phyloP scores from a whole-genome alignment of 2,888 invertebrate species.

The Caenorhabditis macrosperma region DNA sequence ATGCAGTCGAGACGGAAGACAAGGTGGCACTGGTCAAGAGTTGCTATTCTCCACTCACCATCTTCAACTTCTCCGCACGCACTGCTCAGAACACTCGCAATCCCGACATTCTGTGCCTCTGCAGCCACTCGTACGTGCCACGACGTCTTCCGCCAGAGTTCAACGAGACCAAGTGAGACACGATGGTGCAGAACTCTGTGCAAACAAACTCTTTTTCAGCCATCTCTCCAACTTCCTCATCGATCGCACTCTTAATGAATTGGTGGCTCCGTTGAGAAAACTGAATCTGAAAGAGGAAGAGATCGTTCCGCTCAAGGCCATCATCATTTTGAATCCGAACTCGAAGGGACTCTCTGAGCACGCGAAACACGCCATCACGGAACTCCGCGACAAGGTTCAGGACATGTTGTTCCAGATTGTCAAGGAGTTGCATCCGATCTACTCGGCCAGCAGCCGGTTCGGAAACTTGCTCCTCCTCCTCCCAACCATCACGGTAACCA shows the following conservation, averaged over 20 bases:
- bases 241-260: slow-evolving; percentile 78
- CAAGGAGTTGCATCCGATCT: slow-evolving; percentile 76
- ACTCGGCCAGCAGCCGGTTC: slow-evolving; percentile 77
- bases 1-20: slow-evolving; percentile 77
- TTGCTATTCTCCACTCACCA: slow-evolving; percentile 79
- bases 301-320: slow-evolving; percentile 79
- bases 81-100: slow-evolving; percentile 79
- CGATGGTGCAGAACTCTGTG: not conserved
- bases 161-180: slow-evolving; percentile 75
- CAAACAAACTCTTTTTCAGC: slow-evolving; percentile 57
- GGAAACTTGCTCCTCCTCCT: slow-evolving; percentile 78
- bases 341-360: slow-evolving; percentile 77
- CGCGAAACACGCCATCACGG: slow-evolving; percentile 73
- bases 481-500: slow-evolving; percentile 77
- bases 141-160: slow-evolving; percentile 77
- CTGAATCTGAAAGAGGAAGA: slow-evolving; percentile 78
- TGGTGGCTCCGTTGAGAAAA: slow-evolving; percentile 77
- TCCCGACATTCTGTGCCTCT: slow-evolving; percentile 78
- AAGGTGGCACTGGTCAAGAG: slow-evolving; percentile 76
- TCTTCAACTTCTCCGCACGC: slow-evolving; percentile 79
- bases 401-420: slow-evolving; percentile 80
- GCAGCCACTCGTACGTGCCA: slow-evolving; percentile 77
- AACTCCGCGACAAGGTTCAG: slow-evolving; percentile 77
- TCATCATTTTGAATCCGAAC: slow-evolving; percentile 79
- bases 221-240: slow-evolving; percentile 79